phyloP scores from a whole-genome alignment of 2,888 invertebrate species.

The Biston stratarius region DNA sequence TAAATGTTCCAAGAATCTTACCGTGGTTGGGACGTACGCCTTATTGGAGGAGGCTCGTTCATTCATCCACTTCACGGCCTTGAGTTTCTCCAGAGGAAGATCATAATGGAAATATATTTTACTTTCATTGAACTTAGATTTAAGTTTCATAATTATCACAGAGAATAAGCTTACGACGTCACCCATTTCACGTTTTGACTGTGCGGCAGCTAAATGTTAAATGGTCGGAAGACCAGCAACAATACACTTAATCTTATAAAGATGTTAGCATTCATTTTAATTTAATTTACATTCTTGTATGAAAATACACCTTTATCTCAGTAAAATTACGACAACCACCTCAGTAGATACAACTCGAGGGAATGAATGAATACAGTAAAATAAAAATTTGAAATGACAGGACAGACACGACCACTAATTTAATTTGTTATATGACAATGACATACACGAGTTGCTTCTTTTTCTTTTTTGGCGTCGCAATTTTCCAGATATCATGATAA shows the following conservation, averaged over 20 bases:
- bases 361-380: conserved; percentile 51
- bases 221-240: conserved; percentile 76
- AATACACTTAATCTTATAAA: conserved; percentile 61
- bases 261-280: conserved; percentile 70
- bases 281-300: conserved; percentile 70
- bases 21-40: conserved; percentile 94
- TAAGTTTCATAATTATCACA: conserved; percentile 84
- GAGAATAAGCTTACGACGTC: conserved; percentile 83
- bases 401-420: background rate
- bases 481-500: too few species aligned
- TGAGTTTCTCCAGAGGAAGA: conserved; percentile 78
- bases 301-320: conserved; percentile 50
- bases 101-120: conserved; percentile 79
- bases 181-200: conserved; percentile 72
- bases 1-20: conserved; percentile 53
- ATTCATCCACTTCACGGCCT: conserved; percentile 92
- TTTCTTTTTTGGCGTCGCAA: too few species aligned
- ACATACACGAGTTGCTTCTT: background rate
- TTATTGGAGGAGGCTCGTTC: conserved; percentile 89
- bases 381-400: too few species aligned
- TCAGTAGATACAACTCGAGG: conserved; percentile 60
- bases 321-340: conserved; percentile 53
- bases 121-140: conserved; percentile 82
- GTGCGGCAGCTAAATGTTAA: conserved; percentile 61
- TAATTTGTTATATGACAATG: background rate